Conservation (phyloP, 2,888 invertebrate species). For the Polylopha cassiicola region DNA sequence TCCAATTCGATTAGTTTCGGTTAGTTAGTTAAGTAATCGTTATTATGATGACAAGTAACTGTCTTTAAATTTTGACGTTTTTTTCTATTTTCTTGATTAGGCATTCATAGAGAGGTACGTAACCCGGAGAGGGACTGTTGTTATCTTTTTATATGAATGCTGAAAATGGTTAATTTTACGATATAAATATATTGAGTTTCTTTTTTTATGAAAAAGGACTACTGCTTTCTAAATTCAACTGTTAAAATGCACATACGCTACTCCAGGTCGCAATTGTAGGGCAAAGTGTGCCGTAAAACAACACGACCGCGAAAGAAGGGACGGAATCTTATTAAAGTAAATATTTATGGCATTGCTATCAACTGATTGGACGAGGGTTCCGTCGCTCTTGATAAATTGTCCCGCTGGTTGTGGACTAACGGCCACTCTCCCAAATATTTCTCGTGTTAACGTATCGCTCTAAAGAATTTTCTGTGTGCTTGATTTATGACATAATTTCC, state of each 20-base stretch:
- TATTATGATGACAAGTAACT: no score
- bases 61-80: no score
- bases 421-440: conserved; percentile 63
- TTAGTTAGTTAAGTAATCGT: no score
- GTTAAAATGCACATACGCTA: conserved; percentile 54
- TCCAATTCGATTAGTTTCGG: no score
- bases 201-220: no score
- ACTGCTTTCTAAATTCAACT: no score
- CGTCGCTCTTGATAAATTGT: conserved; percentile 71
- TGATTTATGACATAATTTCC: conserved; percentile 66
- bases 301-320: conserved; percentile 65
- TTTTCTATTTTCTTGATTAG: no score
- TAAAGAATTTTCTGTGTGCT: conserved; percentile 57
- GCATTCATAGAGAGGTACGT: no score
- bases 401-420: conserved; percentile 61
- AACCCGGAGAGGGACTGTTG: no score
- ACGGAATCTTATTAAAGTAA: conserved; percentile 76
- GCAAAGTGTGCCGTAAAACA: conserved; percentile 70
- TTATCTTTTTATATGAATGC: no score
- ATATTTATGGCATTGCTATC: conserved; percentile 76
- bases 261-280: conserved; percentile 57
- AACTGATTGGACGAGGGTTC: conserved; percentile 73
- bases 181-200: no score
- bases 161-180: no score
- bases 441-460: conserved; percentile 56